Evolutionary conservation across 2,888 invertebrate genomes (phyloP), one percentile per base, ranked within the genome.

Genomic region (Hirtodrosophila confusa): DNA sequence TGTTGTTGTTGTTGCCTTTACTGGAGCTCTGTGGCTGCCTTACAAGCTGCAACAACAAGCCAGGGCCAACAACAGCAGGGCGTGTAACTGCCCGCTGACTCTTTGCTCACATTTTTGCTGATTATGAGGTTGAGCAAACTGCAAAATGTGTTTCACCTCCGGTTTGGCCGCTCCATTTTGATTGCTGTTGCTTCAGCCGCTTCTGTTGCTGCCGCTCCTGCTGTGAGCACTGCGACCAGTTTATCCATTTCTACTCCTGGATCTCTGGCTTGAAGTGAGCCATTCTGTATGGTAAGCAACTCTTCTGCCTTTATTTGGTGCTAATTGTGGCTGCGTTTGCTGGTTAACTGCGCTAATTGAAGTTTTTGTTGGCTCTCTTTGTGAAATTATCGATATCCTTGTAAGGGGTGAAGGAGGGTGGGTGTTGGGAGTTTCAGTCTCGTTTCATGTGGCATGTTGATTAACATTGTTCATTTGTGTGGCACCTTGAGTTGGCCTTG

Each of bases 301-400:
- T 56, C 58, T 31, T 70, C 48, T 44, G 50, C 56, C 66, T 69
- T 79, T 72, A 76, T 72, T 75, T 65, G 75, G 57, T 75, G 86
- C 83, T 86, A 82, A 82, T 86, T 86, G 86, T 79, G 77, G 78
- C 58, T 64, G 58, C 72, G 49, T 73, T 74, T 69, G 69, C 62
- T 57, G 76, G 45, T 63, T 75, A 77, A 55, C 80, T 75, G 55
- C 64, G 68, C 68, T 86, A 80, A 83, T 85, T 85, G 84, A 79
- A 80, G 78, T 69, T 56, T 47, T 51, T 44, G 31, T 39, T 53
- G 48, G 29, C 5, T 39, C 35, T 17, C 27, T 47, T 68, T 64
- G 48, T 50, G 47, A 54, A 54, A 36, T 66, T 62, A 66, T 75
- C 61, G 75, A 75, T 66, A 54, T 36, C 29, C 7, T 57, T 51